These are phyloP conservation scores for Diacarnus erythraeanus DNA, from an alignment of 37 sponge, comb jelly and placozoan genomes.

Conservation along the genomic window DNA sequence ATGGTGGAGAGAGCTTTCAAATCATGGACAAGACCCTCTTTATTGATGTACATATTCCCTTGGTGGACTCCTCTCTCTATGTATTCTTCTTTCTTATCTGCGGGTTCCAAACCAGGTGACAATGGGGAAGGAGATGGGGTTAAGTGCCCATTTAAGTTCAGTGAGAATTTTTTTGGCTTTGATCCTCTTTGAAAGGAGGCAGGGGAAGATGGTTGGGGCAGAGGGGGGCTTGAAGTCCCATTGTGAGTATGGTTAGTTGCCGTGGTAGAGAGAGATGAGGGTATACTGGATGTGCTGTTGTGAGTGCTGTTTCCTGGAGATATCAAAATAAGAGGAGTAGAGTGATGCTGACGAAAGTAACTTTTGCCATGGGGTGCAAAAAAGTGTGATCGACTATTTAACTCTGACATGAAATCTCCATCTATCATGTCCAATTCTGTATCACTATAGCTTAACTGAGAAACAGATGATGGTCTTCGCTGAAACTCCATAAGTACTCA, in stretches of 20 bases:
- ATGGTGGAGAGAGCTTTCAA: conserved; percentile 73
- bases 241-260: conserved; percentile 1
- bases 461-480: neutral
- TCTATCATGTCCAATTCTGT: conserved; percentile 45
- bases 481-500: conserved; percentile 6
- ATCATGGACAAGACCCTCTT: conserved; percentile 66
- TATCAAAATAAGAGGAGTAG: conserved; percentile 12
- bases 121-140: neutral
- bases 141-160: neutral
- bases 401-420: neutral
- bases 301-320: neutral
- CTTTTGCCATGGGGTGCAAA: neutral
- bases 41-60: conserved; percentile 53
- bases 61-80: neutral
- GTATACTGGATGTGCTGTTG: conserved; percentile 6
- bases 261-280: neutral
- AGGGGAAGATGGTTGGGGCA: neutral
- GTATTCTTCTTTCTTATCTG: too few species aligned
- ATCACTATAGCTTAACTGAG: conserved; percentile 33
- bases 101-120: neutral
- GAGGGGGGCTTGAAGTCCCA: neutral
- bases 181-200: neutral
- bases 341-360: conserved; percentile 1
- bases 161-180: neutral
- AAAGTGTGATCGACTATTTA: conserved; percentile 26